Percentiles rank a stretch among this genome's conserved stretches.
Conservation (phyloP, 2,888 invertebrate species). For the Cerceris ruficornis region DNA sequence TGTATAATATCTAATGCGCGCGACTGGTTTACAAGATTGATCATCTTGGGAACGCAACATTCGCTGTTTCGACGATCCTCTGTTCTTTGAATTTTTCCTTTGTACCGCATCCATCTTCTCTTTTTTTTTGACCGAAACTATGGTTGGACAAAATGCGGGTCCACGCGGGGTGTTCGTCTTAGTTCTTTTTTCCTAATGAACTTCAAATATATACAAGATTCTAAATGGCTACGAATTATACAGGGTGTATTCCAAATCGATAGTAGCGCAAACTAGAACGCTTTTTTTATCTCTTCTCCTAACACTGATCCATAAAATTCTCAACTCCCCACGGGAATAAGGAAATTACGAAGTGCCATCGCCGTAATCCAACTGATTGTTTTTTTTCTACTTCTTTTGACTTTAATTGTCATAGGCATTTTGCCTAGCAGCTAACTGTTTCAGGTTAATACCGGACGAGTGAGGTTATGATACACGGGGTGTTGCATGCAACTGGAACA, state of each 20-base stretch:
- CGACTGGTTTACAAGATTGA: slow-evolving; percentile 57
- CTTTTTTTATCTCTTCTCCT: background rate
- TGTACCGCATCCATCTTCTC: slow-evolving; percentile 10
- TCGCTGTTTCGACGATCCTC: slow-evolving; percentile 41
- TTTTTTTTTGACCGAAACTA: slow-evolving; percentile 33
- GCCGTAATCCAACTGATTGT: too few species aligned
- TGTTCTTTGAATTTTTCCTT: slow-evolving; percentile 32
- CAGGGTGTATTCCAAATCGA: slow-evolving; percentile 1
- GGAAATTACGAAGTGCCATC: too few species aligned
- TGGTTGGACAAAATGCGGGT: slow-evolving; percentile 49
- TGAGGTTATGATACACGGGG: too few species aligned
- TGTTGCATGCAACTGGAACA: too few species aligned
- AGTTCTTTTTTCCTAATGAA: slow-evolving; percentile 17
- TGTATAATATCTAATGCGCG: slow-evolving; percentile 63
- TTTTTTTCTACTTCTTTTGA: too few species aligned
- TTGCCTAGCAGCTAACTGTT: too few species aligned
- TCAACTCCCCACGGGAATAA: background rate
- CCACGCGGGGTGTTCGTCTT: slow-evolving; percentile 43
- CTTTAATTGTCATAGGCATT: too few species aligned
- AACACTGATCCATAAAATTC: background rate
- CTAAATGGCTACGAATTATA: slow-evolving; percentile 24
- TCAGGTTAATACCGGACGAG: too few species aligned
- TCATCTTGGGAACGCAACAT: slow-evolving; percentile 36
- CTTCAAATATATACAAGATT: slow-evolving; percentile 17
- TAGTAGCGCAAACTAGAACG: background rate